Conservation (phyloP, 2,113 vertebrate species). For the Pogona vitticeps region DNA sequence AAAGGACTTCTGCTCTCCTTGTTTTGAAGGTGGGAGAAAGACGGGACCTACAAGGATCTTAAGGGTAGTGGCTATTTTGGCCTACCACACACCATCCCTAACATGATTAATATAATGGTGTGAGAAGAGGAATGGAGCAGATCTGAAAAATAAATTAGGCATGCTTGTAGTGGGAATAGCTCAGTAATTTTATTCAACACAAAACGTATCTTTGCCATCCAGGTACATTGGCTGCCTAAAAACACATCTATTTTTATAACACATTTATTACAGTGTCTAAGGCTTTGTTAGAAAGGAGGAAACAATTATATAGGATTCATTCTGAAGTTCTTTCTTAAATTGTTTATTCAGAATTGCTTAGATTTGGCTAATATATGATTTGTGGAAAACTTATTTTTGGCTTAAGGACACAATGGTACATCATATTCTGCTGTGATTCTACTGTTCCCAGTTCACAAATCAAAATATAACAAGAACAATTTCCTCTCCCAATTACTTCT, state of each 20-base stretch:
- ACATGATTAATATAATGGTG: conserved; percentile 13
- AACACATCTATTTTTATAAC: conserved; percentile 36
- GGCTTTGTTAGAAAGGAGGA: conserved; percentile 41
- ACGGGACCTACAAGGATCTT: conserved; percentile 11
- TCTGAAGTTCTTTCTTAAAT: conserved; percentile 46
- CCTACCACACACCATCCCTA: conserved; percentile 15
- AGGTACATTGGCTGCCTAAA: conserved; percentile 48
- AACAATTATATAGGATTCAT: conserved; percentile 50
- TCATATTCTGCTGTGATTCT: conserved; percentile 20
- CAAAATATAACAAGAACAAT: conserved; percentile 44
- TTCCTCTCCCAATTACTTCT: conserved; percentile 35
- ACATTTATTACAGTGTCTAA: conserved; percentile 57
- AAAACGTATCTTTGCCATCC: conserved; percentile 57
- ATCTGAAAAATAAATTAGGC: conserved; percentile 27
- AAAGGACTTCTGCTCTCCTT: conserved; percentile 34
- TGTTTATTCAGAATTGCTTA: conserved; percentile 54
- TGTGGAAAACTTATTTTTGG: conserved; percentile 37
- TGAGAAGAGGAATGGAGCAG: conserved; percentile 8
- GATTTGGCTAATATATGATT: conserved; percentile 60
- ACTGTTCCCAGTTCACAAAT: conserved; percentile 49
- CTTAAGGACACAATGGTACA: conserved; percentile 41
- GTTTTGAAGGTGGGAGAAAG: conserved; percentile 9
- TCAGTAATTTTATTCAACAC: conserved; percentile 49
- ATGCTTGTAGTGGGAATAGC: conserved; percentile 41
- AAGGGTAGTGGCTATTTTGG: neutral